Base-by-base conservation (phyloP, 1,140 invertebrate species). In the Pantala flavescens region DNA sequence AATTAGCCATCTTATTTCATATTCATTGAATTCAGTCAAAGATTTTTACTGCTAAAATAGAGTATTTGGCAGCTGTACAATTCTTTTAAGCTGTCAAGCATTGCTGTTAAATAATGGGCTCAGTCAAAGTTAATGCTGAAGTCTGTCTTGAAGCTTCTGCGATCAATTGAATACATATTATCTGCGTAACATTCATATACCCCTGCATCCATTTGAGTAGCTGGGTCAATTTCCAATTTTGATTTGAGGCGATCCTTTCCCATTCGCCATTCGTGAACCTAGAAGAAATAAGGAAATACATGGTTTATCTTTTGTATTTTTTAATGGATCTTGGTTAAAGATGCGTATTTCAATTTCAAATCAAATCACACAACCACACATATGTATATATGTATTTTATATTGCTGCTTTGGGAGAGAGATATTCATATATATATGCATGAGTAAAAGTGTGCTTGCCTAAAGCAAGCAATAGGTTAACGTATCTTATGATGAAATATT, bases 171-270 rank as follows among this genome's bases (percentile, higher is more conserved):
- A 80, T 95, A 96, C 90, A 94, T 95, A 80, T 96, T 96, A 82
- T 96, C 93, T 0, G 94, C 94, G 0, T 91, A 93, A 78, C 93
- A 95, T 81, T 95, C 93, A 80, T 96, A 96, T 0, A 95, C 89
- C 10, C 93, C 93, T 14, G 93, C 93, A 82, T 95, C 93, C 91
- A 94, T 94, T 84, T 95, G 93, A 3, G 94, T 94, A 0, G 94
- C 94, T 11, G 94, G 94, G 82, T 96, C 94, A 73, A 96, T 96
- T 83, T 97, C 94, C 76, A 97, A 86, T 85, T 96, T 96, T 9
- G 92, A 94, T 82, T 96, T 96, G 7, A 96, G 89, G 77, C 87
- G 90, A 78, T 94, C 90, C 7, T 89, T 85, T n/a, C 87, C 91
- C 43, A 90, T 88, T 76, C 88, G 86, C 93, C 93, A 95, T 81